Percentiles rank a stretch among this genome's conserved stretches.
Conservation (phyloP, 2,113 vertebrate species). For the Cettia cetti region DNA sequence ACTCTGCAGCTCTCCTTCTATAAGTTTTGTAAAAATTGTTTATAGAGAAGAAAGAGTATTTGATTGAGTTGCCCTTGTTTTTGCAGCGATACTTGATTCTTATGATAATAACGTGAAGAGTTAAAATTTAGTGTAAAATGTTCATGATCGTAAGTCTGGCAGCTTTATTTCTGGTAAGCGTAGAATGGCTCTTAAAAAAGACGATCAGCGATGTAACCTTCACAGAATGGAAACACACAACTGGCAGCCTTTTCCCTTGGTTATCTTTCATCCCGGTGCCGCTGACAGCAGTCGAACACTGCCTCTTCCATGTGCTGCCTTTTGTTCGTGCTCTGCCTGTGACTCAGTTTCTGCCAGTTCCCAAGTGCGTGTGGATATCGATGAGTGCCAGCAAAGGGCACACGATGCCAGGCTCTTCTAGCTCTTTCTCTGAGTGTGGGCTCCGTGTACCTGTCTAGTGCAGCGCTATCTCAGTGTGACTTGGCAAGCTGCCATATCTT, state of each 20-base stretch:
- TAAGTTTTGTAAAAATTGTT: fast-evolving
- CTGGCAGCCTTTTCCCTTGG: neutral
- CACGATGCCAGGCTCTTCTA: neutral
- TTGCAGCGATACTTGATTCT: fast-evolving
- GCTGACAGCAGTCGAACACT: fast-evolving
- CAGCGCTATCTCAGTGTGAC: neutral
- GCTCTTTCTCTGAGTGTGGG: neutral
- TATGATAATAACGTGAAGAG: fast-evolving
- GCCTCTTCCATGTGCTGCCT: fast-evolving
- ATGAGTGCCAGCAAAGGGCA: fast-evolving
- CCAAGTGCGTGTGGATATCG: fast-evolving
- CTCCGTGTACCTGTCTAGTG: neutral
- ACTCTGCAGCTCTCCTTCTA: fast-evolving
- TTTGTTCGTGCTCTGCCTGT: fast-evolving
- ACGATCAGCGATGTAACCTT: fast-evolving
- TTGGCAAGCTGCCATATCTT: neutral
- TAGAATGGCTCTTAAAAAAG: fast-evolving
- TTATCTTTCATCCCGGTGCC: fast-evolving
- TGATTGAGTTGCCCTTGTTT: neutral
- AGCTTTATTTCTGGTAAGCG: fast-evolving
- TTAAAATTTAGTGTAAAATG: neutral
- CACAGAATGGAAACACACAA: fast-evolving
- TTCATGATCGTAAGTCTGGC: fast-evolving
- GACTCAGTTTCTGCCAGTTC: fast-evolving
- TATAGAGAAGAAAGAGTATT: fast-evolving